Evolutionary conservation across 2,113 vertebrate species (phyloP), one percentile per base, ranked within the genome.

Genomic region (Copsychus sechellarum): DNA sequence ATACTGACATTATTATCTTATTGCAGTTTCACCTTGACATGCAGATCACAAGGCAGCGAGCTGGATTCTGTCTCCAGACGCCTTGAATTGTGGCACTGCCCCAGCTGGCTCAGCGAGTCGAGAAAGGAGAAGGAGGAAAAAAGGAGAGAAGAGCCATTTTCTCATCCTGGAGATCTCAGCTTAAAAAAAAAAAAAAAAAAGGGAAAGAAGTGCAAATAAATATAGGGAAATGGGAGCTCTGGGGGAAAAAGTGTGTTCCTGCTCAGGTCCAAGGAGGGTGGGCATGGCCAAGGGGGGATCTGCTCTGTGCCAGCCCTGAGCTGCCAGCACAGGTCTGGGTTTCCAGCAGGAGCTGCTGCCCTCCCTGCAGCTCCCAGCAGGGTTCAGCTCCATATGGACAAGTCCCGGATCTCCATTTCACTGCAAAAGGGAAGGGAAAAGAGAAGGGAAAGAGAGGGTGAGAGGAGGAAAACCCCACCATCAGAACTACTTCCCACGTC

Each of bases 11-110:
- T 95, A 96, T 97, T 96, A 89, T 96, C 96, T 97, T 97, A 96
- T 88, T 91, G 94, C 95, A 86, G 95, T 96, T 96, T 97, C 96
- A 96, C 96, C 94, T 95, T 94, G 94, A 97, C 97, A 97, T 96
- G 82, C 95, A 79, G 96, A 97, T 97, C 97, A 97, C 92, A 97
- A 96, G 95, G 92, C 94, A 94, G 85, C 18, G 93, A 91, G 82
- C 90, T 90, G 92, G 96, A 88, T 66, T 94, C 93, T 84, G 91
- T 96, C 95, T 95, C 45, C 7, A 94, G 97, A 95, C 71, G 89
- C 92, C 80, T 90, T 86, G 92, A 94, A 95, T 93, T 90, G 93
- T 94, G 93, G 92, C 89, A 93, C 42, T 88, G 96, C 94, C 82
- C 71, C 67, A 87, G 94, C 90, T 95, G 90, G 88, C 82, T 95